These are phyloP conservation scores for Phymanthus crucifer DNA, from an alignment of 92 coral and sea anemone species.

Conservation along the genomic window DNA sequence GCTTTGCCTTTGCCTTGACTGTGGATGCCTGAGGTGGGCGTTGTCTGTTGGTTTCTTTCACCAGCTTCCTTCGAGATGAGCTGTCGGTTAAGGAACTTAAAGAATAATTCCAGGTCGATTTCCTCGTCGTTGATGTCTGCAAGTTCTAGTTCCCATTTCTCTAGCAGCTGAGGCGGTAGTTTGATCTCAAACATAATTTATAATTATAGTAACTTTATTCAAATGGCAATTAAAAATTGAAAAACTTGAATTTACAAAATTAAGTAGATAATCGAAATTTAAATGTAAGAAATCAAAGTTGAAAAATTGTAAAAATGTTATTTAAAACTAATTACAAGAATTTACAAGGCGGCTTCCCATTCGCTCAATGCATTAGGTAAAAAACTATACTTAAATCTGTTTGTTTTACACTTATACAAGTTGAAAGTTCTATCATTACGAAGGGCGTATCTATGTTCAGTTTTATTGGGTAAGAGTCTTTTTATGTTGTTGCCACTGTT, in stretches of 20 bases:
- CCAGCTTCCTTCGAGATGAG: slow-evolving; percentile 45
- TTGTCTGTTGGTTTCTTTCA: slow-evolving; percentile 28
- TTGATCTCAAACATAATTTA: slow-evolving; percentile 25
- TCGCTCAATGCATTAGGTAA: not conserved
- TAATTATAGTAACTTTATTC: not conserved
- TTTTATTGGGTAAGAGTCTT: too few relatives aligned
- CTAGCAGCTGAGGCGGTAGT: slow-evolving; percentile 31
- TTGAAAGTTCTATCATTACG: too few relatives aligned
- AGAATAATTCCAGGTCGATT: slow-evolving; percentile 47
- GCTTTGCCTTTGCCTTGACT: slow-evolving; percentile 10
- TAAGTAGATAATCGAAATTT: too few relatives aligned
- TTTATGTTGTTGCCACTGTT: too few relatives aligned
- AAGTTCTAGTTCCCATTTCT: slow-evolving; percentile 44
- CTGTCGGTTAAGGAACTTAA: slow-evolving; percentile 36
- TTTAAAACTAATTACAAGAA: too few relatives aligned
- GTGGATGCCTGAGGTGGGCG: not conserved
- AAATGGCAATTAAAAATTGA: not conserved
- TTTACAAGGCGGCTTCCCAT: too few relatives aligned
- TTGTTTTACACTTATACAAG: too few relatives aligned
- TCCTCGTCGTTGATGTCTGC: slow-evolving; percentile 37
- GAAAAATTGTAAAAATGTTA: too few relatives aligned
- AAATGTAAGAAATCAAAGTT: too few relatives aligned
- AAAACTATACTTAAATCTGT: too few relatives aligned
- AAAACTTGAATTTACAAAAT: not conserved
- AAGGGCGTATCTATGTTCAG: too few relatives aligned